Evolutionary conservation across 2,113 vertebrate genomes (phyloP).

Genomic region (Butorides virescens): DNA sequence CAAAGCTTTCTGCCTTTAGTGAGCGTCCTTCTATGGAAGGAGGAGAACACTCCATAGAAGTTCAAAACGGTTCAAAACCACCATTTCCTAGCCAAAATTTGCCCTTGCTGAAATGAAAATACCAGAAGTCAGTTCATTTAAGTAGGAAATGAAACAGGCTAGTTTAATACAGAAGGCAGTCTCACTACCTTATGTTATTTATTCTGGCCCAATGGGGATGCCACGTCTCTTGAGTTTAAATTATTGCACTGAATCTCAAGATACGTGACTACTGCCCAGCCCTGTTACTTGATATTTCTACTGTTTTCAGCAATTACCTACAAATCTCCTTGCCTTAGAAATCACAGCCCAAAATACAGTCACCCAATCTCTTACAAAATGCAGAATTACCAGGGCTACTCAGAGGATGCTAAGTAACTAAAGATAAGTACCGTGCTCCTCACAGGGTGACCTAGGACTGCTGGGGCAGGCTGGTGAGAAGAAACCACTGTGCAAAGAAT

Average conservation of each 20-base stretch:
- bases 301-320: not conserved
- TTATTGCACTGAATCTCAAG: not conserved
- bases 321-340: not conserved
- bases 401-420: not conserved
- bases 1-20: not conserved
- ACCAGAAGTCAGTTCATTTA: not conserved
- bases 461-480: not conserved
- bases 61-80: not conserved
- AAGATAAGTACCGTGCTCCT: accelerated
- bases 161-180: not conserved
- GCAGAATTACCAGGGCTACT: not conserved
- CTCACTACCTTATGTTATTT: not conserved
- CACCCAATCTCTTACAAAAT: not conserved
- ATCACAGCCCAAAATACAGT: not conserved
- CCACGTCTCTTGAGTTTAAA: not conserved
- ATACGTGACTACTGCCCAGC: not conserved
- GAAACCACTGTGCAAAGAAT: not conserved
- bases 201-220: not conserved
- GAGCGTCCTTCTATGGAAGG: not conserved
- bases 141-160: not conserved
- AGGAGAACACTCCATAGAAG: not conserved
- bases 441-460: not conserved
- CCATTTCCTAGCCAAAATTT: not conserved
- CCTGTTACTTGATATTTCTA: not conserved
- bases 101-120: not conserved